Base-by-base conservation (phyloP, 2,888 invertebrate genomes). In the Drosophila anomalata region DNA sequence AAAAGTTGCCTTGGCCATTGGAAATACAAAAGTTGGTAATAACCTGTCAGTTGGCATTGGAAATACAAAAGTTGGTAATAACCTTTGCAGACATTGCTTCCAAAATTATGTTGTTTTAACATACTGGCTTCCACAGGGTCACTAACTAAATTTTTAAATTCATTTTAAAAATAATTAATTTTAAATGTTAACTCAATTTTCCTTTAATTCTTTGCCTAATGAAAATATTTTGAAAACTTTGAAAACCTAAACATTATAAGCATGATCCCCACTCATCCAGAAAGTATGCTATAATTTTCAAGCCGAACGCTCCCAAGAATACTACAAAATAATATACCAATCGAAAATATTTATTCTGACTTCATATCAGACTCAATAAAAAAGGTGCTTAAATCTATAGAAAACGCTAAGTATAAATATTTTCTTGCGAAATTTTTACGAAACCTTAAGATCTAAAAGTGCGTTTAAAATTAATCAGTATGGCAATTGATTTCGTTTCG, bases 331-430 rank as follows among this genome's bases (percentile, higher is more conserved):
- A 36, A 1, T 71, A 46, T 31, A 57, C 58, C n/a, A 73, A 65
- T 75, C 51, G 70, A 83, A 83, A 70, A 71, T 83, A 65, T 82
- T 82, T 88, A 82, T 88, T 87, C 87, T 83, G 82, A 79, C 39
- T 75, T 77, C 44, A 39, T 57, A 75, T 83, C 80, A 82, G 87
- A 71, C 68, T 52, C 75, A 71, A 61, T 67, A 61, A 68, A 70
- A 69, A 41, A 41, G 67, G 63, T 36, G 58, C 81, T 79, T 87
- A 75, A 26, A 11, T 56, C 70, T 88, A 83, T 53, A 48, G 58
- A 61, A 71, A 83, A 67, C 46, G 51, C 63, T 88, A 75, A 33
- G 33, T 22, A 69, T 73, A 75, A 75, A 75, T 61, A 57, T 56
- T 75, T 66, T 71, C 33, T 14, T 33, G 33, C 33, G 33, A 33